Evolutionary conservation across 2,797 vertebrate genomes (phyloP).

Genomic region (Coendou prehensilis): DNA sequence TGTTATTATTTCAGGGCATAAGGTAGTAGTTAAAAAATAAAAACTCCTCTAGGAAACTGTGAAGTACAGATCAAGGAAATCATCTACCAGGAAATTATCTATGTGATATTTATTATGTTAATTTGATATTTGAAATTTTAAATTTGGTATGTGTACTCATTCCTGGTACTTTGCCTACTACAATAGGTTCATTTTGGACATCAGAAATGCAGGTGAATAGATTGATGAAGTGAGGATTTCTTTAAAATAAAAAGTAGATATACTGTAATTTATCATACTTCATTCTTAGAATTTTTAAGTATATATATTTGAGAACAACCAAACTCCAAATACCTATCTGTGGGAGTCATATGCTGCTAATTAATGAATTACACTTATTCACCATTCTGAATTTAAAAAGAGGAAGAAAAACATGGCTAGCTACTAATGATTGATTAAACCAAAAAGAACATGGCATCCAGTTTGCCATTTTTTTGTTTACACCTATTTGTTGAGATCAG

Average conservation of each 20-base stretch:
- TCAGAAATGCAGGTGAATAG: neutral
- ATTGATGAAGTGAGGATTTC: neutral
- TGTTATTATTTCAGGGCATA: constrained; percentile 43
- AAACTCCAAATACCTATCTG: neutral
- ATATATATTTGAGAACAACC: constrained; percentile 10
- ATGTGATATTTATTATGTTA: constrained; percentile 44
- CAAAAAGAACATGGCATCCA: constrained; percentile 54
- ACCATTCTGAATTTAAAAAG: constrained; percentile 38
- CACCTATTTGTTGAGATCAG: constrained; percentile 70
- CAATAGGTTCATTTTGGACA: neutral
- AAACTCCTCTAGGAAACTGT: neutral
- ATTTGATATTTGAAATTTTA: constrained; percentile 14
- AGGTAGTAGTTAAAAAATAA: constrained; percentile 58
- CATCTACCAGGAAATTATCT: constrained; percentile 17
- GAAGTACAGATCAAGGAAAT: constrained; percentile 32
- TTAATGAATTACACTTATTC: constrained; percentile 25
- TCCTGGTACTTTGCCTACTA: neutral
- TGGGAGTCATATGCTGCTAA: neutral
- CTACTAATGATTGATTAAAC: constrained; percentile 67
- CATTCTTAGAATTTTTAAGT: constrained; percentile 33
- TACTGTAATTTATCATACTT: neutral
- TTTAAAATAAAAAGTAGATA: constrained; percentile 44
- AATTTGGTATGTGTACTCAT: constrained; percentile 34
- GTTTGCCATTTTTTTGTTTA: constrained; percentile 75
- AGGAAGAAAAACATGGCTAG: constrained; percentile 50